Evolutionary conservation across 2,797 vertebrate species (phyloP).

Genomic region (Argya squamiceps): DNA sequence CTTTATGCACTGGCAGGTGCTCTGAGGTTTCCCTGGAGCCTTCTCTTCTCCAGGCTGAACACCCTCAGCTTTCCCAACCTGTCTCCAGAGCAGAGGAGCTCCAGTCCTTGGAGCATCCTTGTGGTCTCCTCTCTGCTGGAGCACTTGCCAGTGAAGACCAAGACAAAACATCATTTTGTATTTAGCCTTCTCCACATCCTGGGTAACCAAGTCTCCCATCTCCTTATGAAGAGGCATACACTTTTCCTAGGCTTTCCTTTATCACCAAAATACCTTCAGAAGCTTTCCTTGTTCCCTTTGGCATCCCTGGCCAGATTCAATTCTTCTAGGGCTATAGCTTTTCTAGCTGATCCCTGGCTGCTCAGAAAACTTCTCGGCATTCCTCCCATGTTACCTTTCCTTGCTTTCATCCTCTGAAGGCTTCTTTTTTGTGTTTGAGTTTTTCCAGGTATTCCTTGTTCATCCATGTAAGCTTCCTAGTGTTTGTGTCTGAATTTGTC

Average conservation of each 20-base stretch:
- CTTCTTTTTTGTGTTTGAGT: background rate
- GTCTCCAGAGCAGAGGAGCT: background rate
- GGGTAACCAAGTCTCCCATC: background rate
- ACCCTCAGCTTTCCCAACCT: background rate
- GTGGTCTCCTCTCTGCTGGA: background rate
- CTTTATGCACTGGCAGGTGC: background rate
- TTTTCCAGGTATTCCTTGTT: background rate
- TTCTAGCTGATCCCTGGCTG: background rate
- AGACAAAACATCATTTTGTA: background rate
- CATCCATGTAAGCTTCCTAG: background rate
- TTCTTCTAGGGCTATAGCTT: background rate
- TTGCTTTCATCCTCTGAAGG: background rate
- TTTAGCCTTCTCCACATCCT: background rate
- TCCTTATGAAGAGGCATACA: background rate
- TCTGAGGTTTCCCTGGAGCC: background rate
- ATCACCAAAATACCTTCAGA: background rate
- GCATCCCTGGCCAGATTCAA: background rate
- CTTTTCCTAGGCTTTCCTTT: background rate
- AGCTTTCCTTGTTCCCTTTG: background rate
- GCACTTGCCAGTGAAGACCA: background rate
- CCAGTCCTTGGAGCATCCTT: rapidly evolving
- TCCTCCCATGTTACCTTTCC: background rate
- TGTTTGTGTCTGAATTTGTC: background rate
- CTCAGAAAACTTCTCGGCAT: background rate
- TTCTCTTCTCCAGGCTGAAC: background rate